A percentile compares a stretch with the other conserved stretches of the same genome.
phyloP scores from a whole-genome alignment of 2,797 vertebrate species.

The Enteromius treurensis region DNA sequence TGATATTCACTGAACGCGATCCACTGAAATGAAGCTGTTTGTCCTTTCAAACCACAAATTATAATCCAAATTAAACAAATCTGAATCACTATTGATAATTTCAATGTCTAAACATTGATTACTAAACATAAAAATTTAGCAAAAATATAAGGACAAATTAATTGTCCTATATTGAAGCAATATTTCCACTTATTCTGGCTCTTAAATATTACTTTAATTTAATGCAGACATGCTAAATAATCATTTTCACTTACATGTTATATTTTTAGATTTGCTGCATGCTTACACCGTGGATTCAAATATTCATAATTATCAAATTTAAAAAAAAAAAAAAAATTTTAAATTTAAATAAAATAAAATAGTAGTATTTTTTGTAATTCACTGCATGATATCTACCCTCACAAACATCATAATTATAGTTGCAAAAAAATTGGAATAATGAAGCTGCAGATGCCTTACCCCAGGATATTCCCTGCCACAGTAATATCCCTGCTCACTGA shows the following conservation, averaged over 20 bases:
- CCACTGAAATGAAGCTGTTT: neutral
- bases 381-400: neutral
- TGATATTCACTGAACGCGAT: neutral
- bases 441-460: constrained; percentile 66
- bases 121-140: neutral
- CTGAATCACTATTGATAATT: neutral
- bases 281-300: neutral
- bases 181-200: neutral
- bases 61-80: neutral
- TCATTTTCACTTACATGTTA: neutral
- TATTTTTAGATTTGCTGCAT: neutral
- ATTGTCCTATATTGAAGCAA: neutral
- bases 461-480: constrained; percentile 55
- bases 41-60: neutral
- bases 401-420: neutral
- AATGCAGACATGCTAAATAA: neutral
- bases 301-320: neutral
- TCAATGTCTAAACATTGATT: neutral
- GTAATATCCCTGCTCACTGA: constrained; percentile 52
- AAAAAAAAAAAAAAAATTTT: neutral
- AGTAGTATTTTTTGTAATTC: neutral
- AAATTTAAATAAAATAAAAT: neutral
- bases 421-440: neutral
- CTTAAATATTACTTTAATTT: neutral
- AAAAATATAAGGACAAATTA: neutral